Evolutionary conservation across 2,888 invertebrate genomes (phyloP), one percentile per base, ranked within the genome.

Genomic region (Capitulum mitella): DNA sequence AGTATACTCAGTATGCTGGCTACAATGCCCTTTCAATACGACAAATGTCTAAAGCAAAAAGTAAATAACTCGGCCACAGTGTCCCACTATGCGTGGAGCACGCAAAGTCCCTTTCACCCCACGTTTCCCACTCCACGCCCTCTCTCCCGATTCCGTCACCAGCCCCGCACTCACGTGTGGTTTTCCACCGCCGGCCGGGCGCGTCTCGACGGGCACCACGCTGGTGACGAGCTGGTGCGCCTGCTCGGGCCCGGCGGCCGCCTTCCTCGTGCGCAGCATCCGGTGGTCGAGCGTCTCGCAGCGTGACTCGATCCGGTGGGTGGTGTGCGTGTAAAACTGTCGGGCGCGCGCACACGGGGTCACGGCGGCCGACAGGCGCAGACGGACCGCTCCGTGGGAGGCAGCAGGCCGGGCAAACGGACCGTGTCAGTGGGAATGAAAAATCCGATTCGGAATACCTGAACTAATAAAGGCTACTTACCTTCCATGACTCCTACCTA

Each of bases 241-340:
- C 3, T 64, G 70, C 40, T 64, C 78, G 19, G 77, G 43, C 5
- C 26, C 43, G 2, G 58, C 75, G 8, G 54, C 74, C 16, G 32
- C 61, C 64, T 79, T 78, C 75, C 78, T 76, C 34, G 70, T 70
- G 37, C 70, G 70, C 70, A 70, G 70, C 70, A 70, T 34, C 6
- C 70, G 70, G 26, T 70, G 70, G 34, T 70, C 70, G 22, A 70
- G 70, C 3, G 70, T 70, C 70, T 70, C 70, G 22, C 19, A 26
- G 1, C 70, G 70, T 1, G 19, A 6, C 70, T 22, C 22, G 37
- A 70, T 32, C 22, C 70, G 70, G 70, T 58, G 58, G 5, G 51
- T 40, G 43, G 16, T 34, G 51, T 54, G 58, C 26, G 51, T 34
- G 77, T 77, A 58, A n/a, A 77, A 43, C 77, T 77, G 54, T 5